A percentile compares a stretch with the other conserved stretches of the same genome.
These are phyloP conservation scores for Clavelina lepadiformis DNA, from an alignment of 23 tunicate genomes.

Conservation along the genomic window DNA sequence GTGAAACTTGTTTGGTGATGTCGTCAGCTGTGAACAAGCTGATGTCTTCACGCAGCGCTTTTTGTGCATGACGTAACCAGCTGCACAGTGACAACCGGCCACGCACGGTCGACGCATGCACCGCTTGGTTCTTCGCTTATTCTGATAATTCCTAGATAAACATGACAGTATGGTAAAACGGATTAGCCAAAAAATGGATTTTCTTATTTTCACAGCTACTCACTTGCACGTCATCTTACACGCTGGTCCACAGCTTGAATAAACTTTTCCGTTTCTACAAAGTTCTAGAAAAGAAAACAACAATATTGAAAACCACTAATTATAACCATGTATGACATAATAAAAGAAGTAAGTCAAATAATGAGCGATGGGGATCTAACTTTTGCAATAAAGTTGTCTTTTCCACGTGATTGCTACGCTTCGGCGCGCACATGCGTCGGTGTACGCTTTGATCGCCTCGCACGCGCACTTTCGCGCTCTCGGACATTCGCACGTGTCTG, in stretches of 20 bases:
- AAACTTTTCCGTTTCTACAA: slow-evolving; percentile 39
- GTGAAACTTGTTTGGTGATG: neutral
- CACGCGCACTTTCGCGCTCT: slow-evolving; percentile 48
- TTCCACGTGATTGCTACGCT: slow-evolving; percentile 41
- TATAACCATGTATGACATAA: neutral
- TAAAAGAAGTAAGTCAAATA: neutral
- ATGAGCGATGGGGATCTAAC: slow-evolving; percentile 13
- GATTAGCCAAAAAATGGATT: neutral
- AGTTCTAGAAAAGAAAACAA: slow-evolving; percentile 14
- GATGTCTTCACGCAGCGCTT: slow-evolving; percentile 20
- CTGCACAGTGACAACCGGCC: slow-evolving; percentile 44
- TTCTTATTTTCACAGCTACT: neutral
- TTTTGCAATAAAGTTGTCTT: slow-evolving; percentile 34
- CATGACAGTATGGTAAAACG: neutral
- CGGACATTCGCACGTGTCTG: slow-evolving; percentile 79
- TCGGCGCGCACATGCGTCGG: slow-evolving; percentile 47
- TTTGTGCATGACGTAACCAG: slow-evolving; percentile 28
- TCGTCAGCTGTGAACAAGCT: neutral
- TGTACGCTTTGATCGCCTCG: slow-evolving; percentile 70
- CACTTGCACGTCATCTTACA: slow-evolving; percentile 45
- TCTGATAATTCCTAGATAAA: slow-evolving; percentile 28
- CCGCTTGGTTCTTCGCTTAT: slow-evolving; percentile 3
- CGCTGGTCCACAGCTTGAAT: slow-evolving; percentile 43
- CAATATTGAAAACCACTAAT: neutral
- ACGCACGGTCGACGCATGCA: slow-evolving; percentile 33